Conservation (phyloP, 2,797 vertebrate genomes). For the Sphaeramia orbicularis region DNA sequence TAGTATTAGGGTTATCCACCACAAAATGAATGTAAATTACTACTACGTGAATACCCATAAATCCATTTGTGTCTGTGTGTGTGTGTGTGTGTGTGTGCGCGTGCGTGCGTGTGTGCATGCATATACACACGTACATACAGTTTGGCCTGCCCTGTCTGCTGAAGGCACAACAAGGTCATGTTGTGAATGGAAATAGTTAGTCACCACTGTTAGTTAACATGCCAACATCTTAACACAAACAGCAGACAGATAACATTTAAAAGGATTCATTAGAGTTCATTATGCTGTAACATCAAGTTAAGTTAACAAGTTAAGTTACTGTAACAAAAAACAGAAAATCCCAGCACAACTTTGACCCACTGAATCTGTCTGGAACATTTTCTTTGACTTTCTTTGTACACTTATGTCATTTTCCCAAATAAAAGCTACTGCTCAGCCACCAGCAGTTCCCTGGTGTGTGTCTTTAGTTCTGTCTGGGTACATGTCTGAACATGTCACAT, state of each 20-base stretch:
- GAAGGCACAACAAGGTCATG: slow-evolving; percentile 64
- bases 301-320: too few relatives aligned
- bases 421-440: slow-evolving; percentile 41
- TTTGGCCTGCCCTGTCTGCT: slow-evolving; percentile 10
- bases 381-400: slow-evolving; percentile 19
- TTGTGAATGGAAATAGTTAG: slow-evolving; percentile 64
- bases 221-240: slow-evolving; percentile 12
- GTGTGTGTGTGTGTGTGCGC: slow-evolving; percentile 13
- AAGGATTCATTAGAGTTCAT: too few relatives aligned
- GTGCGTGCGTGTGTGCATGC: slow-evolving; percentile 4
- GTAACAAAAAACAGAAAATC: not conserved
- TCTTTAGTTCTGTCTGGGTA: slow-evolving; percentile 53
- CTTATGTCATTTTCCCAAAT: slow-evolving; percentile 54
- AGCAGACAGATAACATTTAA: too few relatives aligned
- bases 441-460: slow-evolving; percentile 46
- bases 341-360: slow-evolving; percentile 5
- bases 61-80: not conserved
- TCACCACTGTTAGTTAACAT: not conserved
- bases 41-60: too few relatives aligned
- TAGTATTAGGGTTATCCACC: too few relatives aligned
- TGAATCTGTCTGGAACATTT: slow-evolving; percentile 29
- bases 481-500: slow-evolving; percentile 57
- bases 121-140: slow-evolving; percentile 4
- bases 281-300: too few relatives aligned
- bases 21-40: too few relatives aligned